phyloP scores from a whole-genome alignment of 2,113 vertebrate species.

The Trochalopteron elliotii region DNA sequence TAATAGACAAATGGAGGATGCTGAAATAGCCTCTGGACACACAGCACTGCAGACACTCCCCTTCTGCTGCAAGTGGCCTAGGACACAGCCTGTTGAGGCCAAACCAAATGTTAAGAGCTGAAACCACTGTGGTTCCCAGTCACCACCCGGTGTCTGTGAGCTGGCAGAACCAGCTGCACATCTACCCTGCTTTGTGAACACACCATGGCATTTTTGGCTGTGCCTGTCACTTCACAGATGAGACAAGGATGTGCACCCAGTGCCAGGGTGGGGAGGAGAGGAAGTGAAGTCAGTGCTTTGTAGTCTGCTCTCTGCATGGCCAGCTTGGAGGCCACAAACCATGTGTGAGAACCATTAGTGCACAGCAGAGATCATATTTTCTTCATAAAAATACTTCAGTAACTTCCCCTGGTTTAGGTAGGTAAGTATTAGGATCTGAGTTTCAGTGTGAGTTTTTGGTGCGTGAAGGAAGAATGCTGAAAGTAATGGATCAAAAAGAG shows the following conservation, averaged over 20 bases:
- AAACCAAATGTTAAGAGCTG: not conserved
- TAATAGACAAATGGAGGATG: not conserved
- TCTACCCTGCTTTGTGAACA: not conserved
- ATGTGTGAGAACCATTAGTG: not conserved
- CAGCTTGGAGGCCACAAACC: not conserved
- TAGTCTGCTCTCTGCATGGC: not conserved
- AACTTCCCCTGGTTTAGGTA: not conserved
- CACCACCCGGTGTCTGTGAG: not conserved
- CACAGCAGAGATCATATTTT: not conserved
- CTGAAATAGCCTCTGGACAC: not conserved
- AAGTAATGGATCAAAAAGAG: not conserved
- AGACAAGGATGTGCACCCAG: not conserved
- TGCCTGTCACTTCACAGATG: not conserved
- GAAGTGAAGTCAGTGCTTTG: not conserved
- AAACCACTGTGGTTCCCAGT: not conserved
- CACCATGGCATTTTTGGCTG: not conserved
- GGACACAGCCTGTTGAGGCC: not conserved
- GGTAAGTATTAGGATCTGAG: not conserved
- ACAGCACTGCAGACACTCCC: not conserved
- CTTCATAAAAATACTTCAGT: not conserved
- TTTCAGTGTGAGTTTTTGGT: not conserved
- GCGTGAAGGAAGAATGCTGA: not conserved
- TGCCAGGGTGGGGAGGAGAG: not conserved
- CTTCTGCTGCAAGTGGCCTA: not conserved
- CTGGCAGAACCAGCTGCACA: not conserved